Evolutionary conservation across 2,888 invertebrate species (phyloP).

Genomic region (Napeogenes sylphis): DNA sequence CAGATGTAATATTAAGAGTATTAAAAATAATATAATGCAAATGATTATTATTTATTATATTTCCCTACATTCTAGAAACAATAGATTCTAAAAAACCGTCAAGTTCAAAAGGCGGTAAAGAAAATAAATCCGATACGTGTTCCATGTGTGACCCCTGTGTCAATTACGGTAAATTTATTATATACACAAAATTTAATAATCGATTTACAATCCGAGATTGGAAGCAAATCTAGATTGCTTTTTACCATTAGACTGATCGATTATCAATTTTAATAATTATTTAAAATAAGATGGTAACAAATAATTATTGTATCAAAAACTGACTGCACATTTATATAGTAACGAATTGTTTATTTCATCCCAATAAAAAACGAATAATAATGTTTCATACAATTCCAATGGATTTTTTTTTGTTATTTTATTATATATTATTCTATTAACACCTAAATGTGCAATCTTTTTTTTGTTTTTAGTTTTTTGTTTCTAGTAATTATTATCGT

Average conservation of each 20-base stretch:
- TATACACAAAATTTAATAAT: neutral
- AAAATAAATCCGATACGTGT: slow-evolving; percentile 18
- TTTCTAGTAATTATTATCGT: neutral
- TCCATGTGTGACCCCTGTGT: slow-evolving; percentile 27
- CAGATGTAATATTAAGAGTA: too few species aligned
- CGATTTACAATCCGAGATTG: neutral
- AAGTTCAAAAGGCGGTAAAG: slow-evolving; percentile 22
- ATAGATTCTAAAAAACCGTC: slow-evolving; percentile 20
- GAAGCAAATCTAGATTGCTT: too few species aligned
- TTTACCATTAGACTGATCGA: too few species aligned
- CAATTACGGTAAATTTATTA: slow-evolving; percentile 17
- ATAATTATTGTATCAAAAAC: too few species aligned
- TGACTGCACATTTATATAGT: too few species aligned
- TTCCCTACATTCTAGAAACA: slow-evolving; percentile 23
- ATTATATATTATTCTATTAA: too few species aligned
- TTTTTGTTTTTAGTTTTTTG: neutral
- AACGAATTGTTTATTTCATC: too few species aligned
- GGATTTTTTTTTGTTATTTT: too few species aligned
- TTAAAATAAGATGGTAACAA: too few species aligned
- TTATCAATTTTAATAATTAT: too few species aligned
- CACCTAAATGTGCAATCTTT: neutral
- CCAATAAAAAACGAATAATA: too few species aligned
- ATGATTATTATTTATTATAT: neutral
- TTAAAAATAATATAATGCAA: neutral
- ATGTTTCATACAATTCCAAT: too few species aligned